phyloP scores from a whole-genome alignment of 2,888 invertebrate species.

The Pseudanteris insignis region DNA sequence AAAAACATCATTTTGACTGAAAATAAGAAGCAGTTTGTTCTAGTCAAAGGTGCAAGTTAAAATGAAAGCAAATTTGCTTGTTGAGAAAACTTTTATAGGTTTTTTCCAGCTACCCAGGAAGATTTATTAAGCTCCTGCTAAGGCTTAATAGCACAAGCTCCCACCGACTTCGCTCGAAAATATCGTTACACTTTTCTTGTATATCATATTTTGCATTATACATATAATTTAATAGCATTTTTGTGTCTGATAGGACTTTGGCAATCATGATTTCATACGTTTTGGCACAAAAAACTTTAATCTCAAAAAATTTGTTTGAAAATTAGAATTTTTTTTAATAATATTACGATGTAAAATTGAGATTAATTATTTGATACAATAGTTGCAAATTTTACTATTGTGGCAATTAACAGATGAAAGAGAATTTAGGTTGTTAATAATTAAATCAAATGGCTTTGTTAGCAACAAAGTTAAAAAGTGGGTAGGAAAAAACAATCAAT shows the following conservation, averaged over 20 bases:
- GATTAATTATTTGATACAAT: too few species aligned
- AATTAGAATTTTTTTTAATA: too few species aligned
- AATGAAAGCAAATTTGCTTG: slow-evolving; percentile 53
- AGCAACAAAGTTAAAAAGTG: too few species aligned
- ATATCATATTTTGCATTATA: slow-evolving; percentile 42
- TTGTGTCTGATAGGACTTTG: slow-evolving; percentile 19
- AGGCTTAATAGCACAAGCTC: slow-evolving; percentile 51
- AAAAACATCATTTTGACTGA: slow-evolving; percentile 6
- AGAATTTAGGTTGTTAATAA: too few species aligned
- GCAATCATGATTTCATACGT: neutral
- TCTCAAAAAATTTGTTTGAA: too few species aligned
- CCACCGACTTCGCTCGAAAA: slow-evolving; percentile 9
- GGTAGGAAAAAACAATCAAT: too few species aligned
- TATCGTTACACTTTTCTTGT: too few species aligned
- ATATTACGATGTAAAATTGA: too few species aligned
- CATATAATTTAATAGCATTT: slow-evolving; percentile 30
- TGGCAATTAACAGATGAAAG: too few species aligned
- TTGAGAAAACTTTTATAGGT: slow-evolving; percentile 58
- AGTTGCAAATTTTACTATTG: too few species aligned
- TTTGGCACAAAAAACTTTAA: too few species aligned
- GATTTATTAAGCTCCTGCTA: slow-evolving; percentile 59
- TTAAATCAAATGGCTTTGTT: too few species aligned
- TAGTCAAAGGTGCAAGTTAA: slow-evolving; percentile 26
- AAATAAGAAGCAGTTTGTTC: neutral
- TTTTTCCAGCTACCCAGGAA: slow-evolving; percentile 50